These are phyloP conservation scores for Ranitomeya imitator DNA, from an alignment of 2,113 vertebrate species.

Conservation along the genomic window DNA sequence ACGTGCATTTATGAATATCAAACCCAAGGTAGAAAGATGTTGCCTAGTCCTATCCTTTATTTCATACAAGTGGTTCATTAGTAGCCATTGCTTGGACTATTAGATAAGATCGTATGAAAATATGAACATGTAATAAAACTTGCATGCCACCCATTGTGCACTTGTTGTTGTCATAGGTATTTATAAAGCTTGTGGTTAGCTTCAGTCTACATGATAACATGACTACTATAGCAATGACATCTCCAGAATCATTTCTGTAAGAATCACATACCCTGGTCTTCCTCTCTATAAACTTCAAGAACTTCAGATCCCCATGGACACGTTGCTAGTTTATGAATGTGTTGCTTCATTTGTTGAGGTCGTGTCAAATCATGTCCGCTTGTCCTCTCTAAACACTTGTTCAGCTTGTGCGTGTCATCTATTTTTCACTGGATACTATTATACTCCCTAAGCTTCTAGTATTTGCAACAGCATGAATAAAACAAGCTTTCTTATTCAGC, in stretches of 20 bases:
- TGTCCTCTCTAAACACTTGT: conserved; percentile 10
- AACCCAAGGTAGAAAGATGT: too few relatives aligned
- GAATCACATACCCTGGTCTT: neutral
- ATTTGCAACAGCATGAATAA: conserved; percentile 37
- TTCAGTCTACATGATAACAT: neutral
- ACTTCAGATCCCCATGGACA: neutral
- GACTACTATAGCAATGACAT: neutral
- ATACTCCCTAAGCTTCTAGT: conserved; percentile 34
- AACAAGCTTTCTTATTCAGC: conserved; percentile 40
- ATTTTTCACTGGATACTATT: conserved; percentile 45
- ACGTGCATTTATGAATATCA: too few relatives aligned
- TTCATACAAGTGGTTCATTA: too few relatives aligned
- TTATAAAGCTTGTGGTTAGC: too few relatives aligned
- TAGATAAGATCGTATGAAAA: too few relatives aligned
- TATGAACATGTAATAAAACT: too few relatives aligned
- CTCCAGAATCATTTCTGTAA: neutral
- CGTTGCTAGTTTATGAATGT: neutral
- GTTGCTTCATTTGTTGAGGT: conserved; percentile 30
- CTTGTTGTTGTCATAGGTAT: too few relatives aligned
- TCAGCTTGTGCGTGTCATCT: conserved; percentile 17
- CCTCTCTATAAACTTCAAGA: neutral
- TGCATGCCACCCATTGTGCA: too few relatives aligned
- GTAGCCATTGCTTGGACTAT: too few relatives aligned
- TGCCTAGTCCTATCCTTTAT: too few relatives aligned
- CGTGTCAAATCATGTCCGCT: conserved; percentile 28